Percentiles rank a stretch among this genome's conserved stretches.
Evolutionary conservation across 1,140 invertebrate genomes (phyloP).

Genomic region (Lepidotrigona ventralis): DNA sequence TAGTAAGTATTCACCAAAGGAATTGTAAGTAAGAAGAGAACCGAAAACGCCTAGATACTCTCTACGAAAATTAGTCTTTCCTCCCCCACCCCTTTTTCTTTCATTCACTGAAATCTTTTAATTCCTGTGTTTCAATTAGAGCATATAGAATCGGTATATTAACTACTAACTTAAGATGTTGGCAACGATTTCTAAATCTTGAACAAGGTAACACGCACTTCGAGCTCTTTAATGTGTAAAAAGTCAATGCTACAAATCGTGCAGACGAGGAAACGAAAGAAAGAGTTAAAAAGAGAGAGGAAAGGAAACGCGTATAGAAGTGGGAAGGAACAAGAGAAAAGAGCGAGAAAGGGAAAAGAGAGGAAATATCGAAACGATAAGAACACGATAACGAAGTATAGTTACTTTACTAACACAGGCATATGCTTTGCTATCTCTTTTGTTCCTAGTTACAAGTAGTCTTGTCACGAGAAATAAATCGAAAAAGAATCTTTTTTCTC

Average conservation of each 20-base stretch:
- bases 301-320: too few relatives aligned
- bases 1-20: not conserved
- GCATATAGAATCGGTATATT: not conserved
- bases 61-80: too few relatives aligned
- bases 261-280: not conserved
- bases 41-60: not conserved
- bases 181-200: not conserved
- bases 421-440: not conserved
- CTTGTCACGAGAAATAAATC: not conserved
- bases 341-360: not conserved
- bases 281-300: too few relatives aligned
- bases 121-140: not conserved
- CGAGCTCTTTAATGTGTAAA: not conserved
- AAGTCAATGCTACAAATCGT: not conserved
- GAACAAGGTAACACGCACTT: not conserved
- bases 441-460: not conserved
- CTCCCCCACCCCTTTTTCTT: not conserved
- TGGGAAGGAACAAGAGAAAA: not conserved
- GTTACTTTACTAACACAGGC: conserved; percentile 31
- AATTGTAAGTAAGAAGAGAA: not conserved
- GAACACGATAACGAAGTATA: conserved; percentile 56
- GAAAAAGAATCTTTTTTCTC: too few relatives aligned
- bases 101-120: not conserved
- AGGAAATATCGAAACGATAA: conserved; percentile 58
- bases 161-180: not conserved